Conservation (phyloP, 2,113 vertebrate species). For the Paramisgurnus dabryanus region DNA sequence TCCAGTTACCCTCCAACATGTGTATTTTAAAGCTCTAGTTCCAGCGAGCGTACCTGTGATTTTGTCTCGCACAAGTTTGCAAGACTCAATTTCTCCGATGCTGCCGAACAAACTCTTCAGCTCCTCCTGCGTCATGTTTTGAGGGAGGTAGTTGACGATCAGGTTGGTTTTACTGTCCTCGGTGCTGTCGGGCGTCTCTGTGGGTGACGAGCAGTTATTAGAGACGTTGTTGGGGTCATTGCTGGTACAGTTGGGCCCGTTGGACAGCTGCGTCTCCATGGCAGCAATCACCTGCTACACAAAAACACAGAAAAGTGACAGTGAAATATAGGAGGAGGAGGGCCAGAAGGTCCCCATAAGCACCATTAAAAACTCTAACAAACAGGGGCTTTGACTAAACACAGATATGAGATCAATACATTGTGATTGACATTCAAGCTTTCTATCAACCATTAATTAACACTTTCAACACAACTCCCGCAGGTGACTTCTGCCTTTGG, state of each 20-base stretch:
- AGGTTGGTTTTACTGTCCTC: constrained; percentile 99
- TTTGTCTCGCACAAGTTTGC: constrained; percentile 97
- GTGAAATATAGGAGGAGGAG: too few species aligned
- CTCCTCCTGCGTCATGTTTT: constrained; percentile 98
- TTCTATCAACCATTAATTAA: too few species aligned
- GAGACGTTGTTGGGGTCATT: constrained; percentile 88
- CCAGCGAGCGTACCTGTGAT: constrained; percentile 85
- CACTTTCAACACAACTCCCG: too few species aligned
- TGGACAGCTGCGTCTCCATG: constrained; percentile 99
- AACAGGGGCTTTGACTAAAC: too few species aligned
- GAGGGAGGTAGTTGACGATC: constrained; percentile 98
- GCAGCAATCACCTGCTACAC: constrained; percentile 97
- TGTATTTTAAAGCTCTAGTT: neutral
- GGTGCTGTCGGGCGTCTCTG: constrained; percentile 85
- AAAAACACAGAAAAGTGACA: constrained; percentile 52
- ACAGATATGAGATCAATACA: too few species aligned
- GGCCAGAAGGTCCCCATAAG: too few species aligned
- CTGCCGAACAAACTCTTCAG: constrained; percentile 96
- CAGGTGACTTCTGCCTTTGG: too few species aligned
- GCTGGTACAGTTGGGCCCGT: constrained; percentile 94
- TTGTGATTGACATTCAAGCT: too few species aligned
- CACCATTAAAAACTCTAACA: too few species aligned
- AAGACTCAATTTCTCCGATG: constrained; percentile 97
- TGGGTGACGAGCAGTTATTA: constrained; percentile 93
- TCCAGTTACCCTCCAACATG: too few species aligned